phyloP scores from a whole-genome alignment of 2,888 invertebrate genomes.

The Bhutanitis thaidina region DNA sequence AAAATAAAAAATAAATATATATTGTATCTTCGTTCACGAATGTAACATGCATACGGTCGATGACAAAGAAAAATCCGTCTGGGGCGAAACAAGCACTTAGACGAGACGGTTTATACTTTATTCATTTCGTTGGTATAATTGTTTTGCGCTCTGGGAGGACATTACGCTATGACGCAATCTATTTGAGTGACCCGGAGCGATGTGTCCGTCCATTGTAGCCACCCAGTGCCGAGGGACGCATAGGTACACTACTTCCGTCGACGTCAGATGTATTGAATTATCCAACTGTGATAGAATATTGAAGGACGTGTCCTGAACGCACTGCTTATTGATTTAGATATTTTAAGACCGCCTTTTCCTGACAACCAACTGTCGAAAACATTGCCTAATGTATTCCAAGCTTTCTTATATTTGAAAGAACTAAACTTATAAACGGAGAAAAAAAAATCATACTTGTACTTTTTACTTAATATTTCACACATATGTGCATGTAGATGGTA shows the following conservation, averaged over 20 bases:
- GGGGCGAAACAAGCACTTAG: constrained; percentile 47
- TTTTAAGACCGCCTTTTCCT: too few species aligned
- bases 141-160: constrained; percentile 61
- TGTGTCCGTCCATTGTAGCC: constrained; percentile 39
- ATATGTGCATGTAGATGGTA: constrained; percentile 30
- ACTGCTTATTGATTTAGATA: constrained; percentile 11
- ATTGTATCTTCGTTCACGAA: constrained; percentile 70
- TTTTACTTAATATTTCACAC: constrained; percentile 41
- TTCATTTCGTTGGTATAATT: constrained; percentile 71
- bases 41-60: constrained; percentile 62
- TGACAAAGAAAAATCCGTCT: constrained; percentile 65
- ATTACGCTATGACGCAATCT: constrained; percentile 69
- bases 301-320: constrained; percentile 3
- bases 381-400: too few species aligned
- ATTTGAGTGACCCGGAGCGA: constrained; percentile 66
- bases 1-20: constrained; percentile 74
- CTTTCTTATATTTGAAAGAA: too few species aligned
- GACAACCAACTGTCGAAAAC: too few species aligned
- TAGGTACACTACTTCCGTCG: constrained; percentile 37
- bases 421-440: too few species aligned
- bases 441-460: constrained; percentile 15
- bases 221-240: constrained; percentile 34
- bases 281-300: constrained; percentile 40
- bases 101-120: constrained; percentile 57
- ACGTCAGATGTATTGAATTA: constrained; percentile 48